Percentiles rank a stretch among this genome's conserved stretches.
Evolutionary conservation across 2,888 invertebrate genomes (phyloP).

Genomic region (Aphidoletes aphidimyza): DNA sequence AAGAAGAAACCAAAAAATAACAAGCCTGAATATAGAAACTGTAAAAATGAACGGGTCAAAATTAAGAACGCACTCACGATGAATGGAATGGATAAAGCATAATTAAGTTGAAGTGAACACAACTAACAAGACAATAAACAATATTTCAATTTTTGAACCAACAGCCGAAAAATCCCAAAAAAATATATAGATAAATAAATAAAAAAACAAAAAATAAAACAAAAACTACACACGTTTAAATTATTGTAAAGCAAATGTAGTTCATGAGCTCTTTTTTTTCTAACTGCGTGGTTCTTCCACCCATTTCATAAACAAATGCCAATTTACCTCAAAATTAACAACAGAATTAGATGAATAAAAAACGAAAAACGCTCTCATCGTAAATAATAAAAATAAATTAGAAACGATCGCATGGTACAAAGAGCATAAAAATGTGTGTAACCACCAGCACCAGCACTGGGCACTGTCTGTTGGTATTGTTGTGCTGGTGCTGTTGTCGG

Average conservation of each 20-base stretch:
- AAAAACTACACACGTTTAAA: neutral
- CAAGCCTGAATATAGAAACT: neutral
- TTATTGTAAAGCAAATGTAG: neutral
- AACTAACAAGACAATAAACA: constrained; percentile 46
- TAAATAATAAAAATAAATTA: constrained; percentile 50
- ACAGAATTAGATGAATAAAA: constrained; percentile 6
- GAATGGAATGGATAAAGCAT: constrained; percentile 4
- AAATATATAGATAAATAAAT: too few relatives aligned
- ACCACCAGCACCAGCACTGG: neutral
- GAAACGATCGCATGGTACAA: constrained; percentile 44
- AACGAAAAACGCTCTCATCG: constrained; percentile 10
- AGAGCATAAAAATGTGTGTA: constrained; percentile 6
- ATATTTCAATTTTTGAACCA: constrained; percentile 28
- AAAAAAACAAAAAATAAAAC: neutral
- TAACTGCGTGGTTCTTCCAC: neutral
- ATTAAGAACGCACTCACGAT: neutral
- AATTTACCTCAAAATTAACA: constrained; percentile 30
- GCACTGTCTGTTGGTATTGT: too few relatives aligned
- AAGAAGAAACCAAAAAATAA: too few relatives aligned
- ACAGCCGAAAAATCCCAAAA: neutral
- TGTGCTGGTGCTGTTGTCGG: neutral
- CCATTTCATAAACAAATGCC: constrained; percentile 15
- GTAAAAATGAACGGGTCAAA: neutral
- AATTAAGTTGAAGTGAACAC: constrained; percentile 23
- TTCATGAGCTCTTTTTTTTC: neutral